These are phyloP conservation scores for Anoplopoma fimbria DNA, from an alignment of 2,113 vertebrate genomes.

Conservation along the genomic window DNA sequence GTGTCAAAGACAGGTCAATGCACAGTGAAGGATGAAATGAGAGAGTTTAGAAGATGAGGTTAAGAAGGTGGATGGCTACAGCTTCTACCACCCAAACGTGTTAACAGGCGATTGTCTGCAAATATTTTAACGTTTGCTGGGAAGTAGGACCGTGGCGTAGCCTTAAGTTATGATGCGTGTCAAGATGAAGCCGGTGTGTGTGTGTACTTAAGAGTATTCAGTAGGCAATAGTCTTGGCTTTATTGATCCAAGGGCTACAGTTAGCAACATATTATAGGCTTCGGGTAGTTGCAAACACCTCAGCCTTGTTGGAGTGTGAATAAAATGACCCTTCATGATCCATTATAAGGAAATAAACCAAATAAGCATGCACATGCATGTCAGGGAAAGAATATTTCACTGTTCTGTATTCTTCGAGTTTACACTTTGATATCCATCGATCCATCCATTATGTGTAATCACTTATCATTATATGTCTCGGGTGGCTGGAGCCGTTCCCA, in stretches of 20 bases:
- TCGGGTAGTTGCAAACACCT: background rate
- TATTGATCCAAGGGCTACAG: background rate
- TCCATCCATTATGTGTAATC: background rate
- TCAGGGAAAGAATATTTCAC: background rate
- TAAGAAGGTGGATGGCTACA: background rate
- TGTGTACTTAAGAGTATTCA: background rate
- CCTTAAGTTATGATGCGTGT: background rate
- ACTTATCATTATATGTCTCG: background rate
- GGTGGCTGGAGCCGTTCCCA: background rate
- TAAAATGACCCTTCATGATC: background rate
- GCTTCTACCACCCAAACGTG: background rate
- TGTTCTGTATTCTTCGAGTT: background rate
- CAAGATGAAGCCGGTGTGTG: background rate
- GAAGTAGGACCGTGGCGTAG: background rate
- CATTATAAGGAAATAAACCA: background rate
- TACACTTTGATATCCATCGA: background rate
- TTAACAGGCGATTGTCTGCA: background rate
- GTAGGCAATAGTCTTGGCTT: background rate
- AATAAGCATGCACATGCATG: background rate
- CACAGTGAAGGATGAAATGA: constrained; percentile 14
- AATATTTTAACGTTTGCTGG: background rate
- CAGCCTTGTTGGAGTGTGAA: background rate
- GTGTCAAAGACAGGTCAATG: constrained; percentile 9
- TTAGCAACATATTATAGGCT: background rate
- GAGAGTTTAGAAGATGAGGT: background rate